Evolutionary conservation across 2,888 invertebrate genomes (phyloP), one percentile per base, ranked within the genome.

Genomic region (Danaus chrysippus): DNA sequence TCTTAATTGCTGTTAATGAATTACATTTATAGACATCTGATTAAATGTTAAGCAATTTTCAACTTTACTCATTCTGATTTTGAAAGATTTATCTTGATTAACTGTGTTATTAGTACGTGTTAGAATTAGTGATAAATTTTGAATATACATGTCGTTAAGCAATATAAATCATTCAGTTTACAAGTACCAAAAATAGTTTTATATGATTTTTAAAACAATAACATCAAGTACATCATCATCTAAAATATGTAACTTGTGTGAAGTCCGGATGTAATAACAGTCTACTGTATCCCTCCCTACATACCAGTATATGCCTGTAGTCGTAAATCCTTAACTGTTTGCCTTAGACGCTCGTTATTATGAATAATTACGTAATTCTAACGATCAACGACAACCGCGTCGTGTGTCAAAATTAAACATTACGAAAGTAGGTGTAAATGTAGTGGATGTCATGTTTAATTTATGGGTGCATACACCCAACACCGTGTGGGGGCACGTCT

Each of bases 1-100:
- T 87, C 87, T 90, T 88, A 88, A 89, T 89, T 87, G 85, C 81
- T 68, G 70, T 73, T 81, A 79, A 86, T 84, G 84, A 87, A 88
- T 88, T 81, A 83, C 79, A 72, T 71, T 78, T 75, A 78, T 49
- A 59, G 57, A 42, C 64, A 54, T 9, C 61, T 54, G 23, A 34
- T 49, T 11, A 49, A 10, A 49, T n/a, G 49, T 10, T 17, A 17
- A 10, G 49, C 49, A 49, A 17, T 49, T 49, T 46, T 49, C 17
- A 49, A 49, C 49, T 49, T 17, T 49, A 17, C 17, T 49, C 10
- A 17, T 49, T 15, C 17, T 49, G 17, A 49, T 49, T 17, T 49
- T 10, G 17, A 17, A 49, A 17, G 49, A 15, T 17, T 49, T 49
- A 49, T 49, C 49, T 49, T 49, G 49, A 49, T 49, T 49, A 17